Percentiles rank a stretch among this genome's conserved stretches.
phyloP scores from a whole-genome alignment of 2,888 invertebrate species.

The Papilio demoleus region DNA sequence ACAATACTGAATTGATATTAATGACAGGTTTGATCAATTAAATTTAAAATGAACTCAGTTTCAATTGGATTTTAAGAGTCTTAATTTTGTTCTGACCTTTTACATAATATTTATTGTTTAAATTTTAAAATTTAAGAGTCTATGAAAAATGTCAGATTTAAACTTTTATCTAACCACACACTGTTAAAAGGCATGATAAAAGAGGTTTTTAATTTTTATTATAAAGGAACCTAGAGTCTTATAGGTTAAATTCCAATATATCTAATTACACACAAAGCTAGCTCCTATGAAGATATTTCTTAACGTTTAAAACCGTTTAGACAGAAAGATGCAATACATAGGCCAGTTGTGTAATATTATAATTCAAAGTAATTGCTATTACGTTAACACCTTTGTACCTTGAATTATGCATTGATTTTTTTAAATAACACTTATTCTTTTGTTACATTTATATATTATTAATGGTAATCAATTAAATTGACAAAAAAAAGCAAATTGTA shows the following conservation, averaged over 20 bases:
- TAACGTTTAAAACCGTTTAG: neutral
- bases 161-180: neutral
- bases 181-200: constrained; percentile 6
- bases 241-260: neutral
- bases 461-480: constrained; percentile 2
- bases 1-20: neutral
- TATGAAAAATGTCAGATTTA: neutral
- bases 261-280: neutral
- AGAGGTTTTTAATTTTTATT: neutral
- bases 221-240: neutral
- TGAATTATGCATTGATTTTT: constrained; percentile 11
- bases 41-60: neutral
- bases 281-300: neutral
- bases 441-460: neutral
- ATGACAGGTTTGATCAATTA: neutral
- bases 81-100: no score
- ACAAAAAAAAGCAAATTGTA: constrained; percentile 38
- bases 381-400: constrained; percentile 13
- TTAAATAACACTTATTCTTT: neutral
- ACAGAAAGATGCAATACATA: constrained; percentile 41
- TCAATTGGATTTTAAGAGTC: neutral
- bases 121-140: neutral
- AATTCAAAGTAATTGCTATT: constrained; percentile 30
- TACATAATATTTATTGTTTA: neutral
- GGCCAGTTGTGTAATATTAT: constrained; percentile 46